These are phyloP conservation scores for Parapsyche elsis DNA, from an alignment of 1,140 invertebrate genomes.

Conservation along the genomic window DNA sequence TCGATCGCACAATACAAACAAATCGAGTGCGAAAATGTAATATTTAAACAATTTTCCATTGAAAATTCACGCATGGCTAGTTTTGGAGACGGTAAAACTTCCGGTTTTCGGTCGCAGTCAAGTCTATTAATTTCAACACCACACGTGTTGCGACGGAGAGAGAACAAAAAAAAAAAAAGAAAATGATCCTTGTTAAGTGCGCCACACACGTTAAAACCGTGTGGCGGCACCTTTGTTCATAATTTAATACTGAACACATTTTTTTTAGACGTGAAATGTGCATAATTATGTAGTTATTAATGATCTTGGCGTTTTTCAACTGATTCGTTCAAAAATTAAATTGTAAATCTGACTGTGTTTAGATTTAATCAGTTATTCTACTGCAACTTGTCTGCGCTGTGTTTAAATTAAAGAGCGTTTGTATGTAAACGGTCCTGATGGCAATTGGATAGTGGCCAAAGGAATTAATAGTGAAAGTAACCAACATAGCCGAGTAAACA, in stretches of 20 bases:
- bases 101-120: not conserved
- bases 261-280: not conserved
- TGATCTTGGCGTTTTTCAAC: too few relatives aligned
- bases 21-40: too few relatives aligned
- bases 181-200: not conserved
- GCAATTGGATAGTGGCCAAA: conserved; percentile 5
- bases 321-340: too few relatives aligned
- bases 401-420: not conserved
- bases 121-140: not conserved
- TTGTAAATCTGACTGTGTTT: too few relatives aligned
- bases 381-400: not conserved
- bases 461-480: not conserved
- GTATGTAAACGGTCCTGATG: not conserved
- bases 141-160: not conserved
- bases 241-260: not conserved
- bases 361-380: not conserved
- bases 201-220: not conserved
- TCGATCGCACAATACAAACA: too few relatives aligned
- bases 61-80: not conserved
- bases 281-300: too few relatives aligned
- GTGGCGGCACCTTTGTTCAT: not conserved
- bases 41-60: not conserved
- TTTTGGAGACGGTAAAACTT: not conserved
- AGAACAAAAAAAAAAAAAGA: not conserved
- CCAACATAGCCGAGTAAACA: not conserved